A percentile compares a stretch with the other conserved stretches of the same genome.
These are phyloP conservation scores for Chionoecetes opilio DNA, from an alignment of 1,140 invertebrate species.

Conservation along the genomic window DNA sequence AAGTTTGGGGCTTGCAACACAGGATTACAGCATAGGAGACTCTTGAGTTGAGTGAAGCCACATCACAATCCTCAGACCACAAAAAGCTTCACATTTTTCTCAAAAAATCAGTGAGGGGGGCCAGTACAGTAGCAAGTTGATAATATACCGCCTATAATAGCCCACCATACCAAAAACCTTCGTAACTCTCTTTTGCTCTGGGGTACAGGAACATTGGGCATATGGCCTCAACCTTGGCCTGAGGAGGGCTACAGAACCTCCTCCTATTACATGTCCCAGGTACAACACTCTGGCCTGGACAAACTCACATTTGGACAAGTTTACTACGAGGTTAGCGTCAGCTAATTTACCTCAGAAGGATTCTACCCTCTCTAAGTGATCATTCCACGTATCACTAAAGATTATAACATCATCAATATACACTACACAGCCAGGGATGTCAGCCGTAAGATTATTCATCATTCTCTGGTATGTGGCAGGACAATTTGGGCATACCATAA, in stretches of 20 bases:
- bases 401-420: too few relatives aligned
- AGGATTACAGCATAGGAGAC: not conserved
- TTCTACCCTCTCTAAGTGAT: not conserved
- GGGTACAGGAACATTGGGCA: not conserved
- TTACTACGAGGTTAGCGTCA: not conserved
- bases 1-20: not conserved
- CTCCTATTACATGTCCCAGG: too few relatives aligned
- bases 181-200: not conserved
- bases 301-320: not conserved
- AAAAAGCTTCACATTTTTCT: not conserved
- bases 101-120: not conserved
- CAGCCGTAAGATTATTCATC: too few relatives aligned
- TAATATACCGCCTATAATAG: not conserved
- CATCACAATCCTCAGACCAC: not conserved
- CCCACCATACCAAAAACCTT: not conserved
- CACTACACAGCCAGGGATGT: too few relatives aligned
- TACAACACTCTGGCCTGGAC: not conserved
- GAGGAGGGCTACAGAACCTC: not conserved
- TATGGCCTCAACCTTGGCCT: not conserved
- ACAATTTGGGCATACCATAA: too few relatives aligned
- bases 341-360: not conserved
- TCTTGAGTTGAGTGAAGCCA: not conserved
- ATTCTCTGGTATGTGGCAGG: too few relatives aligned
- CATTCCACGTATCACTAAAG: not conserved
- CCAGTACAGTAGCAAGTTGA: not conserved